These are phyloP conservation scores for Paedocypris micromegethes DNA, from an alignment of 2,797 vertebrate genomes.

Conservation along the genomic window DNA sequence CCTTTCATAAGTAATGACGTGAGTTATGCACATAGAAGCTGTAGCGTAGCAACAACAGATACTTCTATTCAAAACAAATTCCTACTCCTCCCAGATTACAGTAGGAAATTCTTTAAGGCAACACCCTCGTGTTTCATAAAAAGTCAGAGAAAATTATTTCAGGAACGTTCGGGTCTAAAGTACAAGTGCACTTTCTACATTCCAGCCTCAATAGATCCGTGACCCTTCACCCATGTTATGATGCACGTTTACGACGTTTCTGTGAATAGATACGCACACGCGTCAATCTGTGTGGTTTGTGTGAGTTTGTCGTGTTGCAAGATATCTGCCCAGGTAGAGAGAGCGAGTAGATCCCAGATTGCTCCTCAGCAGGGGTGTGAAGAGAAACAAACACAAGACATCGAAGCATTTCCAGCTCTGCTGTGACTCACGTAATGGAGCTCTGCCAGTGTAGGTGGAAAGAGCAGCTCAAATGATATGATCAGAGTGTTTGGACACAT, in stretches of 20 bases:
- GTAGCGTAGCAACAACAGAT: conserved; percentile 29
- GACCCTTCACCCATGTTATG: neutral
- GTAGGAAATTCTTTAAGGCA: conserved; percentile 1
- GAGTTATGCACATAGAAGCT: neutral
- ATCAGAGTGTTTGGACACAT: neutral
- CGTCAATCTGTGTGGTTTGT: conserved; percentile 21
- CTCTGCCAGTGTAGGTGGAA: conserved; percentile 40
- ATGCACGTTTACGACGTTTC: neutral
- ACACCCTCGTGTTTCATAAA: conserved; percentile 32
- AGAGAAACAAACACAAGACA: conserved; percentile 54
- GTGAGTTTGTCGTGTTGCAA: conserved; percentile 21
- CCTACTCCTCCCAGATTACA: conserved; percentile 16
- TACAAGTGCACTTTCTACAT: neutral
- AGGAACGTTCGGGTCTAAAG: conserved; percentile 2
- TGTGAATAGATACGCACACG: neutral
- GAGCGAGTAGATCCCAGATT: conserved; percentile 65
- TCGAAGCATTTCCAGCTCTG: conserved; percentile 55
- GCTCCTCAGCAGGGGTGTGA: conserved; percentile 67
- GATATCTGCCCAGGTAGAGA: conserved; percentile 48
- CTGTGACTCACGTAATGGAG: conserved; percentile 43
- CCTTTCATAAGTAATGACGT: too few relatives aligned
- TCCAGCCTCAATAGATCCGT: conserved; percentile 1
- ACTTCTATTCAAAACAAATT: conserved; percentile 16
- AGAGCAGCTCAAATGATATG: conserved; percentile 32
- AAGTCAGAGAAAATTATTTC: conserved; percentile 3